Evolutionary conservation across 2,797 vertebrate species (phyloP), one percentile per base, ranked within the genome.

Genomic region (Leptodactylus fallax): DNA sequence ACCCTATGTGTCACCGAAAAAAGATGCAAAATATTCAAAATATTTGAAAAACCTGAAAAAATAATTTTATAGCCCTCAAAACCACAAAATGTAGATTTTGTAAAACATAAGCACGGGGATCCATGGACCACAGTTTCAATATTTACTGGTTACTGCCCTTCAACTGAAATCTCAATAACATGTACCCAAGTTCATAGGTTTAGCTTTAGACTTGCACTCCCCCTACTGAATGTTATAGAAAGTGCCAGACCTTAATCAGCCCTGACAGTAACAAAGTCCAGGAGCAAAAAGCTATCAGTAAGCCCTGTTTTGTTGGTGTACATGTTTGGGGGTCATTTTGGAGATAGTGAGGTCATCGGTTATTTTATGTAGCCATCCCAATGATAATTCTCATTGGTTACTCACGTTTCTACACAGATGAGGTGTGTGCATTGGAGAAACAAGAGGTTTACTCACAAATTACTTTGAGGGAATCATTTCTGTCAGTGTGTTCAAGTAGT

Each of bases 151-250:
- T 16, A 36, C 25, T 8, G 80, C 25, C 69, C 11, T 69, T 69
- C 49, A 67, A 16, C 56, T 27, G 49, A 80, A 69, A 23, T 16
- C 56, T 19, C 25, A 49, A 63, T 81, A 61, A 25, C 27, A 63
- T 65, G 80, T 25, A 4, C 80, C 9, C 27, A 12, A 8, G 49
- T 23, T 56, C 23, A 36, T n/a, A 27, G 58, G 53, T n/a, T 83
- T 56, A 21, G 12, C n/a, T 79, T 80, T 58, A 71, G 81, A 10
- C 81, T 71, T 25, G 72, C 55, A 81, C 81, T 69, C 87, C 87
- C 87, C 36, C 87, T 88, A 79, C 49, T 79, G 81, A 84, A 79
- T 27, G 19, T 7, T 83, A 51, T 45, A 65, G 17, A 60, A 81
- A 82, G 56, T 81, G 45, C 21, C 17, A 53, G 84, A 23, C 49